A percentile compares a stretch with the other conserved stretches of the same genome.
These are phyloP conservation scores for Cricetomys ansorgei DNA, from an alignment of 2,113 vertebrate genomes.

Conservation along the genomic window DNA sequence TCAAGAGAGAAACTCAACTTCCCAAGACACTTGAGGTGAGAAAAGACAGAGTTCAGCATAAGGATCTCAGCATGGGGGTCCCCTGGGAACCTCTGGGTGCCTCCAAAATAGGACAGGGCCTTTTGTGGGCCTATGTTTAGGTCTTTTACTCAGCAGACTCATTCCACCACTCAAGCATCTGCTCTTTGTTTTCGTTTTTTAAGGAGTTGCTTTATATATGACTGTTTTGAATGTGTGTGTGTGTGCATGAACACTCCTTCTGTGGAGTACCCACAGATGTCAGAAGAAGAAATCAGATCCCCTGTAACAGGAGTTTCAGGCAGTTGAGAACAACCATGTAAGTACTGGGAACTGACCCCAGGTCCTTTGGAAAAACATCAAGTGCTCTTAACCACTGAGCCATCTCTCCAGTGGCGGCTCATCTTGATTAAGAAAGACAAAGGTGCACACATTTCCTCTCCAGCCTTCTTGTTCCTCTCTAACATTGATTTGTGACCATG, in stretches of 20 bases:
- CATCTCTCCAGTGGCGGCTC: neutral
- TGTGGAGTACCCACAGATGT: neutral
- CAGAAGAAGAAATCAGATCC: neutral
- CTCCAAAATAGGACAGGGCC: neutral
- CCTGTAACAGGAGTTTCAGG: neutral
- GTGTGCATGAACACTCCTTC: neutral
- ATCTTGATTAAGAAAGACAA: neutral
- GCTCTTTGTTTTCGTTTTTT: neutral
- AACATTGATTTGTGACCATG: neutral
- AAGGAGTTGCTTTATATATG: neutral
- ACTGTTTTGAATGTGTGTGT: neutral
- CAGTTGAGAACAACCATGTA: neutral
- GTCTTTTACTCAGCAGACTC: neutral
- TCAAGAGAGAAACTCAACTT: neutral
- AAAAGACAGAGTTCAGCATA: neutral
- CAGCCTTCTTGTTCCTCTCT: neutral
- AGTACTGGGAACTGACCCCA: neutral
- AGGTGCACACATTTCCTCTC: neutral
- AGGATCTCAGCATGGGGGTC: neutral
- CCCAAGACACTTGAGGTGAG: neutral
- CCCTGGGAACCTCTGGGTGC: rapidly evolving
- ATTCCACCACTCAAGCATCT: neutral
- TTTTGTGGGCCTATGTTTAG: neutral
- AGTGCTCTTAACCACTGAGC: neutral
- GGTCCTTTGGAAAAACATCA: neutral